Evolutionary conservation across 92 coral and sea anemone genomes (phyloP), one percentile per base, ranked within the genome.

Genomic region (Anthopleura xanthogrammica): DNA sequence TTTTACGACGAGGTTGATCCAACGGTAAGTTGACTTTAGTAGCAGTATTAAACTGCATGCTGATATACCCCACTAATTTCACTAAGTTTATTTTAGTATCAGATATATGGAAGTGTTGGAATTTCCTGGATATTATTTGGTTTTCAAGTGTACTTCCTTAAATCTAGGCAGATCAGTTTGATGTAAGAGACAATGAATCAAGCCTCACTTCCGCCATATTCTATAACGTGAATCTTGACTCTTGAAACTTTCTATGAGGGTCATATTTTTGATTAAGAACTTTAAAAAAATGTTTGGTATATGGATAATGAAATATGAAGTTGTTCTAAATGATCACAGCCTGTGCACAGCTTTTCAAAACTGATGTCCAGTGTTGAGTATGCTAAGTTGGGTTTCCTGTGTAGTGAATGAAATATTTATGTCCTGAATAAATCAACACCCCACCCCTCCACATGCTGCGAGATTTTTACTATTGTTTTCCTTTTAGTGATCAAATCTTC

Each of bases 1-100:
- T 94, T 97, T 84, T 86, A 58, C 89, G 58, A 85, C 66, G 90
- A 86, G 41, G 92, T 97, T 56, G 80, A 83, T 11, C 99, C 99
- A 1, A 68, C 90, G 85, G 99, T 94, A 81, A 79, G 97, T 41
- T 55, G 7, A 46, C 9, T 46, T 9, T 5, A n/a, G n/a, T n/a
- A n/a, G n/a, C n/a, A n/a, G n/a, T 46, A 46, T 46, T 5, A 5
- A 43, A 46, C 50, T 46, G 7, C 58, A 14, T 54, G 58, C 13
- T 54, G 60, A 41, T 65, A 40, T 5, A 72, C 39, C 3, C 19
- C 77, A 36, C 6, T 36, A 72, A 36, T 5, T 46, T 58, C 17
- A 58, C 62, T 57, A 16, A 57, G 62, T 16, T 57, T 14, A 57
- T 58, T 58, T 23, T 22, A 70, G 3, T 72, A 72, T 36, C 11